Percentiles rank a stretch among this genome's conserved stretches.
These are phyloP conservation scores for Orthochromis indermauri DNA, from an alignment of 2,113 vertebrate species.

Conservation along the genomic window DNA sequence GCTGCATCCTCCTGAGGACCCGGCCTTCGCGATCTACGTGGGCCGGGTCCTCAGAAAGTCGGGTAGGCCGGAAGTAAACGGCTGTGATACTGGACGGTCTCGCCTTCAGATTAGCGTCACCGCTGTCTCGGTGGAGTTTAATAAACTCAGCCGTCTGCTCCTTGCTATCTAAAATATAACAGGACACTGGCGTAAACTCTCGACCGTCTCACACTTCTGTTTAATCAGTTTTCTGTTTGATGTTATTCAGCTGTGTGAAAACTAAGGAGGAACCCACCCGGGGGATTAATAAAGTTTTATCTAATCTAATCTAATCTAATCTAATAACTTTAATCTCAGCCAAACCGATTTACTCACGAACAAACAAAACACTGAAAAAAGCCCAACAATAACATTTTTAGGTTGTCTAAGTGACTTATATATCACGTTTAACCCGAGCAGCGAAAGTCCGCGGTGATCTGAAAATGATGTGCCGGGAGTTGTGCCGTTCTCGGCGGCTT, in stretches of 20 bases:
- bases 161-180: background rate
- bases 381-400: background rate
- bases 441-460: accelerated
- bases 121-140: background rate
- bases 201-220: background rate
- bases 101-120: accelerated
- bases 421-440: accelerated
- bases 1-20: background rate
- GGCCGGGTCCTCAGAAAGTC: accelerated
- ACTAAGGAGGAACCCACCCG: no score
- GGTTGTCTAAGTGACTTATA: background rate
- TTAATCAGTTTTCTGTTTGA: background rate
- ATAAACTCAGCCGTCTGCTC: accelerated
- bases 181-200: accelerated
- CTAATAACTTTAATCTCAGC: background rate
- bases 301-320: no score
- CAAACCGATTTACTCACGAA: background rate
- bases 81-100: accelerated
- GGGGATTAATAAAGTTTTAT: background rate
- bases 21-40: accelerated
- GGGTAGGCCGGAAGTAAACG: background rate
- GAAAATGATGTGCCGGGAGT: no score
- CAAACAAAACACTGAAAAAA: background rate
- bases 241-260: accelerated
- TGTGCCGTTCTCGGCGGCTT: no score